A percentile compares a stretch with the other conserved stretches of the same genome.
These are phyloP conservation scores for Xestia ashworthii DNA, from an alignment of 2,888 invertebrate species.

Conservation along the genomic window DNA sequence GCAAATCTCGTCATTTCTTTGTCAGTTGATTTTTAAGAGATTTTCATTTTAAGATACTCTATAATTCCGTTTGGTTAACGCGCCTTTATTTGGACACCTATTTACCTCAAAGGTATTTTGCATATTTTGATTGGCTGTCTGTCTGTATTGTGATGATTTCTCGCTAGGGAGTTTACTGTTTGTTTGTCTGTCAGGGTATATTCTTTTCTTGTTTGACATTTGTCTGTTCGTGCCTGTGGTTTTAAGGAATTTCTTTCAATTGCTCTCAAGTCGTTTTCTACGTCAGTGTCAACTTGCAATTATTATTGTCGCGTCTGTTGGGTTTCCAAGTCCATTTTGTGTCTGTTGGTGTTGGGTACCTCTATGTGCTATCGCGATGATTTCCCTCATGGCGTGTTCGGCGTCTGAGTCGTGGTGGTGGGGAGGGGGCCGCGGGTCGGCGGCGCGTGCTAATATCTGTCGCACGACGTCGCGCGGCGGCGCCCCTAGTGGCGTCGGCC, in stretches of 20 bases:
- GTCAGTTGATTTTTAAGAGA: neutral
- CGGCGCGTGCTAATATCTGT: conserved; percentile 86
- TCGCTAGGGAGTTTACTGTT: neutral
- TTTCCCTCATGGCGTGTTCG: conserved; percentile 85
- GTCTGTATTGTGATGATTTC: neutral
- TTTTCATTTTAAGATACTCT: no score
- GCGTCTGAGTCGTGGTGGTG: conserved; percentile 76
- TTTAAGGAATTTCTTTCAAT: neutral
- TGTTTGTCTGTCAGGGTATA: neutral
- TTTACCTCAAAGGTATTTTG: neutral
- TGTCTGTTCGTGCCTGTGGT: neutral
- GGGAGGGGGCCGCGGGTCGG: conserved; percentile 79
- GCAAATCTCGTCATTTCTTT: neutral
- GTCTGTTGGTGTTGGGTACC: conserved; percentile 66
- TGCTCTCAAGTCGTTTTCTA: conserved; percentile 79
- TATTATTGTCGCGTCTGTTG: neutral
- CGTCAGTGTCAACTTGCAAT: conserved; percentile 64
- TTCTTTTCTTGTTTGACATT: neutral
- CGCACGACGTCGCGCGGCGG: conserved; percentile 89
- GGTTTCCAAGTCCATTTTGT: neutral
- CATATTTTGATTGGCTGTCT: neutral
- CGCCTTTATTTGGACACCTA: neutral
- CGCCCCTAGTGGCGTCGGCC: conserved; percentile 87
- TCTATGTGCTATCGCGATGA: conserved; percentile 89
- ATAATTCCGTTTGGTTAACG: neutral